Evolutionary conservation across 2,113 vertebrate species (phyloP), one percentile per base, ranked within the genome.

Genomic region (Bubo blakistoni): DNA sequence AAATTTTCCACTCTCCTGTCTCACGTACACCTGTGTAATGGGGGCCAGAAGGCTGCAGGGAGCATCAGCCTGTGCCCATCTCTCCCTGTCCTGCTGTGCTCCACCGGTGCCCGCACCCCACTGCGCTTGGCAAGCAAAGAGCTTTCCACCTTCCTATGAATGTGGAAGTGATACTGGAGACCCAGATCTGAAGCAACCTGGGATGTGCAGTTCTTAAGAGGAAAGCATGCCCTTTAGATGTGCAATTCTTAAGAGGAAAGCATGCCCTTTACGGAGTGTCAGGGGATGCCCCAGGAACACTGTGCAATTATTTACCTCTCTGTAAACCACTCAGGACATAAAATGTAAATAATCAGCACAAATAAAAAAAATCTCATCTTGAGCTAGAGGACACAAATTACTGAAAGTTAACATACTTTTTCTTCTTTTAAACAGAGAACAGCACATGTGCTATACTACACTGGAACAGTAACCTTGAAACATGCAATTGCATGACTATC

Each of bases 91-190:
- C 55, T 46, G 20, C 54, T 36, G n/a, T 0, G 0, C 38, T 58
- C 38, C 7, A 0, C 72, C 1, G 0, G 30, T 44, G 52, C 38
- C 44, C 4, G 4, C 49, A 32, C 7, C 7, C 49, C 0, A 0
- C 58, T 13, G 10, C 0, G 0, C 26, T 71, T 44, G 6, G 34
- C 58, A 52, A 21, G 22, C 22, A 47, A 80, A 62, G 38, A 46
- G 36, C 62, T 81, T 80, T 49, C 47, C 38, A 61, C 36, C 79
- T 71, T 66, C 36, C 61, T 25, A 2, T 2, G 1, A 71, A 32
- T 1, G 1, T 34, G 19, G 25, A 54, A 66, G 47, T 21, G 46
- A 66, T 32, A 20, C 14, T 27, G 17, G 69, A 88, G 42, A 36
- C 24, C 61, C 36, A 30, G 51, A 81, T 78, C 32, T 58, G 86